Base-by-base conservation (phyloP, 2,113 vertebrate species). In the Myxocyprinus asiaticus region DNA sequence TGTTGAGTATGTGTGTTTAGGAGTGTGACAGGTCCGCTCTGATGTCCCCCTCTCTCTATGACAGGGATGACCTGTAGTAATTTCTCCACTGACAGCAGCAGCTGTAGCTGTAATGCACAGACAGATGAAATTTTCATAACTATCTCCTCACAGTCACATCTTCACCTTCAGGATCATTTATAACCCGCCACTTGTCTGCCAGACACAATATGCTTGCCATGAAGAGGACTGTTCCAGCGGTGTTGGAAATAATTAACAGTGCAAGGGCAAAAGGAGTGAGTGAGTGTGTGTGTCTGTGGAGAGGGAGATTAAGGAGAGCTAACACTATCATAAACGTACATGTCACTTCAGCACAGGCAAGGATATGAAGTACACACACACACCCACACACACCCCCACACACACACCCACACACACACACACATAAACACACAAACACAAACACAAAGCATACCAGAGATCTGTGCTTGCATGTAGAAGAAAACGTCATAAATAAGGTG, bases 121-220 rank as follows among this genome's bases (percentile, higher is more conserved):
- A 99, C 98, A 95, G 96, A 98, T 98, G 95, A 97, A 96, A 98
- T 98, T 97, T 98, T 97, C 96, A 96, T 97, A 98, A 98, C 96
- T 95, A 94, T 96, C 96, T 96, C 95, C 95, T 95, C 95, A 94
- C 95, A 97, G 95, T 98, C 97, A 94, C 95, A 92, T 96, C 88
- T 95, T 96, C 96, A 97, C 95, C 96, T 98, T 98, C 96, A 97
- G 93, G 94, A 97, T 98, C 97, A 97, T 98, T 97, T 98, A 98
- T 96, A 96, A 98, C 95, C 94, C 94, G 94, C 95, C 93, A 82
- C 87, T 92, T 94, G 95, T 95, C 95, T 97, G 94, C 95, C 96
- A 98, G 94, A 98, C 95, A 98, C 97, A 98, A 97, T 99, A 98
- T 98, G 98, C 95, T 98, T 93, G 94, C 95, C 94, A 95, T 95